Conservation (phyloP, 2,888 invertebrate species). For the Euphydryas editha region DNA sequence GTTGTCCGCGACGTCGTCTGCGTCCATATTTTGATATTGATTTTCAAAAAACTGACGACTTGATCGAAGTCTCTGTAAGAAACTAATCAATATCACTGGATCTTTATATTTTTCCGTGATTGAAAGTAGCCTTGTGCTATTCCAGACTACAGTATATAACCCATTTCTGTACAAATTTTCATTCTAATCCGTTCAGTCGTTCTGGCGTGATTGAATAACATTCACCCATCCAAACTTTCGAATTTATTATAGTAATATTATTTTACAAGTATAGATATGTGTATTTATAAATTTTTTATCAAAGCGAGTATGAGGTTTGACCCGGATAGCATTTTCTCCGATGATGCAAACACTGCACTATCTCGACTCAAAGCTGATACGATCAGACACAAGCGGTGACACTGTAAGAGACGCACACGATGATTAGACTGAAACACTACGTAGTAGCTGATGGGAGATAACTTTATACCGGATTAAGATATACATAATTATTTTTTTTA, state of each 20-base stretch:
- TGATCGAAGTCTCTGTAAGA: no score
- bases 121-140: no score
- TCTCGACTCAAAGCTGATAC: background rate
- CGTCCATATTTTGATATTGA: no score
- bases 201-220: no score
- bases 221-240: background rate
- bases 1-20: no score
- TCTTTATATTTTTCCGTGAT: no score
- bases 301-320: conserved; percentile 9
- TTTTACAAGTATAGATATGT: background rate
- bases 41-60: no score
- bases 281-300: background rate
- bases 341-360: conserved; percentile 25
- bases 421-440: background rate
- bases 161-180: background rate
- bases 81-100: no score
- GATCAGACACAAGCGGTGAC: background rate
- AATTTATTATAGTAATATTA: background rate
- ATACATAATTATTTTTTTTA: background rate
- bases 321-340: conserved; percentile 30
- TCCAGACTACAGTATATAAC: no score
- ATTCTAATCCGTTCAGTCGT: background rate
- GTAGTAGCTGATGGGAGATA: background rate
- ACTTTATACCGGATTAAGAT: background rate
- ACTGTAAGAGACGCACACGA: background rate